Base-by-base conservation (phyloP, 2,797 vertebrate species). In the Mormyrops attenuatus region DNA sequence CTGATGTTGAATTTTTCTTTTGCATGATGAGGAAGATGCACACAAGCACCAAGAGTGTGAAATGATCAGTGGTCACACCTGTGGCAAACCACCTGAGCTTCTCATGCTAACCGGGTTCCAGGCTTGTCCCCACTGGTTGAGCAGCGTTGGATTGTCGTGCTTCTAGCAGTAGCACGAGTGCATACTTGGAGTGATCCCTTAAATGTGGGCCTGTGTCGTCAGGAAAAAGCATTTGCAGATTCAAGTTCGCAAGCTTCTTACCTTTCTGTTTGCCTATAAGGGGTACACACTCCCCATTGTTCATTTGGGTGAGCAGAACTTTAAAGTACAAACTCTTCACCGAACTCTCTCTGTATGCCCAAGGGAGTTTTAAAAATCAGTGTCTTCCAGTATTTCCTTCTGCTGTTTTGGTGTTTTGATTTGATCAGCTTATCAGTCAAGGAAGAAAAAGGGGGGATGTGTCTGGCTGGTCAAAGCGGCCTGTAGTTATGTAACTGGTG, bases 401-500 rank as follows among this genome's bases (percentile, higher is more conserved):
- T 85, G 44, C 20, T 26, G n/a, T 85, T 9, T 69, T 26, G 20
- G 50, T 0, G 20, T 86, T 53, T 17, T 73, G 34, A 73, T 73
- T 38, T 73, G 34, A 38, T 73, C 34, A 6, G 69, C 13, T 73
- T 73, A 38, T 38, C 66, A 15, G 30, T 38, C 30, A 73, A 30
- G 66, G 30, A 15, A 73, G 5, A 15, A 5, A 5, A 52, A 17
- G 50, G 22, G 69, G 22, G 47, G 2, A 4, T n/a, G 6, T 22
- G 20, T n/a, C 50, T 52, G 84, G 22, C 47, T 22, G 22, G 22
- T 52, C 91, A 63, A 90, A 90, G 87, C 91, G 60, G 88, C 73
- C 11, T 91, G 89, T 50, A 57, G 90, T 91, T 92, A 60, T 34
- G 52, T 89, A 92, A 93, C 91, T 91, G 90, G 92, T 91, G 90